These are phyloP conservation scores for Amphiura filiformis DNA, from an alignment of 35 echinoderm and acorn worm genomes.

Conservation along the genomic window DNA sequence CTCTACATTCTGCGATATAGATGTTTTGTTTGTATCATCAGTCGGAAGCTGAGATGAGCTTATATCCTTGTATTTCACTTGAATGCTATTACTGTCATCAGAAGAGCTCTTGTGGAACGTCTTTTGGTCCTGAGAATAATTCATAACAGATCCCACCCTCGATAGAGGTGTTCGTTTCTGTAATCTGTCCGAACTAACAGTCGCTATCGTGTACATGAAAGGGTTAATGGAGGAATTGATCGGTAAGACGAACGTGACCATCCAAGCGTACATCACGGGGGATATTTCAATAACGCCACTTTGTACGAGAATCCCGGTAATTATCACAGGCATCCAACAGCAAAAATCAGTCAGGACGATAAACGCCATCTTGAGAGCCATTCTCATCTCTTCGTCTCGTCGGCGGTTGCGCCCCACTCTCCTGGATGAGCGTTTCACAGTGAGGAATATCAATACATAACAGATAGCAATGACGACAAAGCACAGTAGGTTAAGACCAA, in stretches of 20 bases:
- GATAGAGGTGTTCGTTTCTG: background rate
- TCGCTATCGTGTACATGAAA: constrained; percentile 49
- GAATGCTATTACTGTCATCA: background rate
- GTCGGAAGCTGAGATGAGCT: background rate
- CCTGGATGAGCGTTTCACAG: constrained; percentile 20
- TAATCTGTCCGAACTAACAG: background rate
- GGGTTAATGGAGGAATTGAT: constrained; percentile 84
- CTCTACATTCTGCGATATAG: background rate
- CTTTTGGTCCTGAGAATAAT: constrained; percentile 2
- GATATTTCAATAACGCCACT: constrained; percentile 25
- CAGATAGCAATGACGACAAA: constrained; percentile 31
- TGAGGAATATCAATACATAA: constrained; percentile 38
- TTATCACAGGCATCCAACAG: constrained; percentile 67
- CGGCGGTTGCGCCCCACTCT: background rate
- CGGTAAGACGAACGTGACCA: constrained; percentile 66
- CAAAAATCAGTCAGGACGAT: constrained; percentile 54
- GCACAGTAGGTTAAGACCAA: constrained; percentile 33
- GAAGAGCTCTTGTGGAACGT: background rate
- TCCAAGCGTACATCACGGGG: constrained; percentile 63
- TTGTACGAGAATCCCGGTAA: constrained; percentile 39
- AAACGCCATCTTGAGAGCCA: constrained; percentile 46
- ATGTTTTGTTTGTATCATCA: background rate
- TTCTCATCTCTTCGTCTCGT: constrained; percentile 18
- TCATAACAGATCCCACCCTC: background rate
- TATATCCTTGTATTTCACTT: background rate